Evolutionary conservation across 1,140 invertebrate species (phyloP), one percentile per base, ranked within the genome.

Genomic region (Pomacea maculata): DNA sequence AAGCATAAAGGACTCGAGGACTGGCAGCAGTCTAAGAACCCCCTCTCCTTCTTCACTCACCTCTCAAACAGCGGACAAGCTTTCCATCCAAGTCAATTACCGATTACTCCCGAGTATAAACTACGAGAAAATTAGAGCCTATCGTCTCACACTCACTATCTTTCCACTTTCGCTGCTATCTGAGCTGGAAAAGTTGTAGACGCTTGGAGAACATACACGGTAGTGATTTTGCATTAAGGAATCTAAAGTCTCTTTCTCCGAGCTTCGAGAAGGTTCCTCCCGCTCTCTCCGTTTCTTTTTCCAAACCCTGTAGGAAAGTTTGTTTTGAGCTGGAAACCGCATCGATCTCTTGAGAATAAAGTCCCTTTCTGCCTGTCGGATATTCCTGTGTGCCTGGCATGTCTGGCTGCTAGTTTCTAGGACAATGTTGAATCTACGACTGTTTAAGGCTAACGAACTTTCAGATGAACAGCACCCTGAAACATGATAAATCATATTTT

Each of bases 341-440:
- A 34, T 4, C 9, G 73, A 19, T 76, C 14, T 5, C 19, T 65
- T 71, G 21, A 78, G 82, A n/a, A 86, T 84, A 57, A 76, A 83
- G 55, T 80, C 76, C 77, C 88, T 82, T 73, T 89, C 87, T 21
- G 82, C 10, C 54, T 85, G 67, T 5, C 88, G 72, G 7, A 88
- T 61, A 45, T 73, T 61, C 25, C 88, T 78, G 68, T 89, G 88
- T 17, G 52, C 9, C 11, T 21, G 54, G 73, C 88, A 89, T 2
- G 88, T 87, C 63, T 83, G 81, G 21, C 73, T 65, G 68, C 80
- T 82, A 7, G 87, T 88, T 82, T 89, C 88, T n/a, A 89, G 55
- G 34, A 83, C 82, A 19, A 89, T 86, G 80, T 87, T 89, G 82
- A 83, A 87, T 1, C 87, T 89, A 61, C 86, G 73, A 64, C 87